phyloP scores from a whole-genome alignment of 2,888 invertebrate species.

The Axea sp. region DNA sequence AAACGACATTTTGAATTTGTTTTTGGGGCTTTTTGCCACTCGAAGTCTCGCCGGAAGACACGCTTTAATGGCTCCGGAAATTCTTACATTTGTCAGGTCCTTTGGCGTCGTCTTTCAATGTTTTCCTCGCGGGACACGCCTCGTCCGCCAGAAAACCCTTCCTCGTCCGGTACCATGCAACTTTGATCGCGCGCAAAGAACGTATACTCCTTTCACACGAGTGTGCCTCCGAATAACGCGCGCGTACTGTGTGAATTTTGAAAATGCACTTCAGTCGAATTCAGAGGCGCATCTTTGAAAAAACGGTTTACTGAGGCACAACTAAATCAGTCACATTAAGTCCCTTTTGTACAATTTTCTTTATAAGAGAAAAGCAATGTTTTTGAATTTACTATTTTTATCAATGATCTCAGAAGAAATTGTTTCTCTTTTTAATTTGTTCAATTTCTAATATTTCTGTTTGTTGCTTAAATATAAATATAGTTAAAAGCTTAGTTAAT shows the following conservation, averaged over 20 bases:
- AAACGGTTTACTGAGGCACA: background rate
- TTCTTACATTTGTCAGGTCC: slow-evolving; percentile 24
- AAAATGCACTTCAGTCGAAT: slow-evolving; percentile 13
- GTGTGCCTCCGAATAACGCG: slow-evolving; percentile 4
- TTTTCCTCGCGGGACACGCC: slow-evolving; percentile 36
- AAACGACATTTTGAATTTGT: slow-evolving; percentile 44
- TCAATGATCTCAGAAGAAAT: too few relatives aligned
- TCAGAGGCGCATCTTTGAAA: background rate
- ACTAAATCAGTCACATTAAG: too few relatives aligned
- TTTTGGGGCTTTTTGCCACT: slow-evolving; percentile 23
- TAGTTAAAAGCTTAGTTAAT: too few relatives aligned
- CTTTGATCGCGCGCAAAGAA: slow-evolving; percentile 14
- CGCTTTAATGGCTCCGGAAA: slow-evolving; percentile 42
- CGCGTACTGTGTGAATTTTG: slow-evolving; percentile 13
- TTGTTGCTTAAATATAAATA: too few relatives aligned
- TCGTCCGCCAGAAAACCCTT: slow-evolving; percentile 7
- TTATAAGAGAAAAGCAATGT: too few relatives aligned
- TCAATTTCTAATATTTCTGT: too few relatives aligned
- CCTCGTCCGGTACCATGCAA: slow-evolving; percentile 13
- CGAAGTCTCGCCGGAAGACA: slow-evolving; percentile 19
- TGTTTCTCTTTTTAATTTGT: too few relatives aligned
- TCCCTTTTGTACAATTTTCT: too few relatives aligned
- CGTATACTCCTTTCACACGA: slow-evolving; percentile 5
- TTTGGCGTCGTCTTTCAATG: slow-evolving; percentile 12
- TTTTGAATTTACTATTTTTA: too few relatives aligned